These are phyloP conservation scores for Ormia ochracea DNA, from an alignment of 2,888 invertebrate species.

Conservation along the genomic window DNA sequence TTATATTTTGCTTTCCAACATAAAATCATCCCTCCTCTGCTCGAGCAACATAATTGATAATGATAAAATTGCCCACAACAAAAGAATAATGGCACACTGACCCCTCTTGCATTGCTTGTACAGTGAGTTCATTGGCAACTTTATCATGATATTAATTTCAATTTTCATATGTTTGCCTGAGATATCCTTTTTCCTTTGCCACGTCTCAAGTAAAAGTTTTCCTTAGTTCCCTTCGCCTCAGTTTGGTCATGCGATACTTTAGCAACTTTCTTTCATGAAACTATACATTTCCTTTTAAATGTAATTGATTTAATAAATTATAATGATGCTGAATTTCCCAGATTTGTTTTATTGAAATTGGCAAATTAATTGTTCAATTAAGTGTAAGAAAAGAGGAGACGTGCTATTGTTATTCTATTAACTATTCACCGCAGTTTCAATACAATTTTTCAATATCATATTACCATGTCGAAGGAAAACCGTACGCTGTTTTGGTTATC, in stretches of 20 bases:
- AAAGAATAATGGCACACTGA: conserved; percentile 14
- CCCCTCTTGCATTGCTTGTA: not conserved
- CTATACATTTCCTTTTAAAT: conserved; percentile 25
- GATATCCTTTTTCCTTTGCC: not conserved
- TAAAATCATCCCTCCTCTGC: conserved; percentile 41
- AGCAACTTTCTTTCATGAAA: conserved; percentile 23
- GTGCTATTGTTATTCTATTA: conserved; percentile 58
- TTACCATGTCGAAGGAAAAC: conserved; percentile 27
- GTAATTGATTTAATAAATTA: conserved; percentile 49
- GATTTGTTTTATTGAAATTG: conserved; percentile 49
- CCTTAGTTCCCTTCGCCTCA: not conserved
- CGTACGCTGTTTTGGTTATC: not conserved
- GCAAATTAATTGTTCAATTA: conserved; percentile 66
- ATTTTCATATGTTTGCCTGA: conserved; percentile 30
- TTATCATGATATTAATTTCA: conserved; percentile 44
- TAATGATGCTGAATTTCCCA: conserved; percentile 1
- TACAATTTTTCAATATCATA: conserved; percentile 28
- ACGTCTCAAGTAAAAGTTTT: conserved; percentile 27
- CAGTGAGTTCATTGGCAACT: conserved; percentile 8
- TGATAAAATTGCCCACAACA: conserved; percentile 34
- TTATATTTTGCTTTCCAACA: conserved; percentile 61
- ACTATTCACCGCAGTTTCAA: conserved; percentile 38
- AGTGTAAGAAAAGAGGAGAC: conserved; percentile 23
- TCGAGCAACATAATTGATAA: conserved; percentile 34
- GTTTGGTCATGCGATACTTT: conserved; percentile 63